These are phyloP conservation scores for Montifringilla adamsi DNA, from an alignment of 2,113 vertebrate genomes.

Conservation along the genomic window DNA sequence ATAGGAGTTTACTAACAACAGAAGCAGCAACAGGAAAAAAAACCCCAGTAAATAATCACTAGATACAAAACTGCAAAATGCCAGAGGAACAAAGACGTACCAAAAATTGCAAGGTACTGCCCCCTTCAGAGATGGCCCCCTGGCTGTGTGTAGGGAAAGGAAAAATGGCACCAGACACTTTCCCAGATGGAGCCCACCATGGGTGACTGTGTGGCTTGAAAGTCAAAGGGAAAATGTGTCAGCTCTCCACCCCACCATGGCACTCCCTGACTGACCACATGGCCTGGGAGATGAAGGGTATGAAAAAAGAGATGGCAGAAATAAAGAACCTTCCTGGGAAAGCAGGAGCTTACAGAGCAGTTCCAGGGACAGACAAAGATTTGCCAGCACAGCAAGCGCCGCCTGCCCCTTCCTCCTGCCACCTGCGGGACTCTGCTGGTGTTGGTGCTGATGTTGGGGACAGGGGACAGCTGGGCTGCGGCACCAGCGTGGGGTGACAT, in stretches of 20 bases:
- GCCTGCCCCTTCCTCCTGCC: not conserved
- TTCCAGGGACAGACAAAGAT: not conserved
- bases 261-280: rapidly evolving
- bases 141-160: rapidly evolving
- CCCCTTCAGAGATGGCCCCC: rapidly evolving
- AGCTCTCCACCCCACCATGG: not conserved
- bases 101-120: not conserved
- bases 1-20: not conserved
- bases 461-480: rapidly evolving
- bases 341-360: not conserved
- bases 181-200: rapidly evolving
- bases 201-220: rapidly evolving
- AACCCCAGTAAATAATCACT: not conserved
- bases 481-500: rapidly evolving
- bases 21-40: not conserved
- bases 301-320: not conserved
- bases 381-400: rapidly evolving
- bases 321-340: not conserved
- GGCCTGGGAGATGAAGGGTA: not conserved
- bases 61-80: not conserved
- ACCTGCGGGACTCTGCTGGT: rapidly evolving
- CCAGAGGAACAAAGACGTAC: not conserved
- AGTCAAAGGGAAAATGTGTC: not conserved
- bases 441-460: rapidly evolving
- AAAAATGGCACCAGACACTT: not conserved